A percentile compares a stretch with the other conserved stretches of the same genome.
Conservation (phyloP, 2,888 invertebrate species). For the Prenolepis imparis region DNA sequence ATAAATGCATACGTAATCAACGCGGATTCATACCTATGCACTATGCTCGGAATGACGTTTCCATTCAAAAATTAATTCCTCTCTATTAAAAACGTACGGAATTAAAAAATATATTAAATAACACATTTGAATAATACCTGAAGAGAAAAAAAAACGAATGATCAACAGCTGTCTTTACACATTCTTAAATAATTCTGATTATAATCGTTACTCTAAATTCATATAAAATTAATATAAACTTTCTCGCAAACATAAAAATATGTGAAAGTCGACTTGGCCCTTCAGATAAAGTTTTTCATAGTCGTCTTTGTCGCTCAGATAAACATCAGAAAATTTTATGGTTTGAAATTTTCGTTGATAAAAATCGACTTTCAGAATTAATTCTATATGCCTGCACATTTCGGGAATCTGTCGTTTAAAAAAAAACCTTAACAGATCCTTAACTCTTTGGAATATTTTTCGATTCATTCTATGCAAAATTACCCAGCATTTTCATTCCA, state of each 20-base stretch:
- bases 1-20: conserved; percentile 38
- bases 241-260: conserved; percentile 12
- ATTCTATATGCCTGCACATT: neutral
- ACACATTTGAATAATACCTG: conserved; percentile 17
- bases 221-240: conserved; percentile 31
- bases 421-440: conserved; percentile 26
- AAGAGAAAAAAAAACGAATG: neutral
- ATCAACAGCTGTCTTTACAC: conserved; percentile 1
- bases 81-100: neutral
- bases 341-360: conserved; percentile 7
- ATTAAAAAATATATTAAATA: conserved; percentile 27
- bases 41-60: conserved; percentile 58
- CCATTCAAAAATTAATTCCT: conserved; percentile 12
- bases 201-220: conserved; percentile 18
- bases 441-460: neutral
- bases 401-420: conserved; percentile 8
- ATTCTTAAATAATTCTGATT: neutral
- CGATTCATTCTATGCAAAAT: conserved; percentile 1
- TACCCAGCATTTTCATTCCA: neutral
- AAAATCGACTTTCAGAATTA: conserved; percentile 7
- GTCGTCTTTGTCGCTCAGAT: neutral
- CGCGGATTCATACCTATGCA: conserved; percentile 60
- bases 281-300: neutral
- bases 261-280: neutral
- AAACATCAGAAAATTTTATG: neutral